Conservation (phyloP, 2,797 vertebrate genomes). For the Malurus leucopterus region DNA sequence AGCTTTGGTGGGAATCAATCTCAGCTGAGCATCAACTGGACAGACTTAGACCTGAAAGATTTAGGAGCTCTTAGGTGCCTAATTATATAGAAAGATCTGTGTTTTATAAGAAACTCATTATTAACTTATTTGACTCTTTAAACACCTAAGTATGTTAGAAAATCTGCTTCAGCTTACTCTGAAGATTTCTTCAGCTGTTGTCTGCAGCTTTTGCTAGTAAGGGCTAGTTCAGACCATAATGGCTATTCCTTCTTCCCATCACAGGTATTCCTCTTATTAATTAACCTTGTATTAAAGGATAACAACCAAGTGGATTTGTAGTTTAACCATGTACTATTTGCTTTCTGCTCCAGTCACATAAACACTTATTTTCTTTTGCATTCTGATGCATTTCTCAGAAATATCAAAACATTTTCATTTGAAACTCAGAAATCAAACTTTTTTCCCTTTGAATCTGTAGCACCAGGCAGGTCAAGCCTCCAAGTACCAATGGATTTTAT, state of each 20-base stretch:
- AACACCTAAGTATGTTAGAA: neutral
- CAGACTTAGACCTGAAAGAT: neutral
- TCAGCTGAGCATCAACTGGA: neutral
- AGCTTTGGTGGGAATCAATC: neutral
- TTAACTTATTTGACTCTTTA: neutral
- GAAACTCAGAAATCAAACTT: neutral
- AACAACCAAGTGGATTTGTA: neutral
- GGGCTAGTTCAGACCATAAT: neutral
- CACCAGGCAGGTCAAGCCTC: neutral
- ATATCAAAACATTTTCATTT: neutral
- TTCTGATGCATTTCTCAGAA: slow-evolving; percentile 1
- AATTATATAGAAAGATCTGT: neutral
- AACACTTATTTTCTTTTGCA: neutral
- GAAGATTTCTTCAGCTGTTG: neutral
- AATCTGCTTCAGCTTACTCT: neutral
- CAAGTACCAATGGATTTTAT: fast-evolving
- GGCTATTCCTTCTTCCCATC: neutral
- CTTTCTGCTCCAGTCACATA: neutral
- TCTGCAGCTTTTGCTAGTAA: neutral
- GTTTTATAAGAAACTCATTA: neutral
- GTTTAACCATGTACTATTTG: neutral
- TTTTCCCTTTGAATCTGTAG: neutral
- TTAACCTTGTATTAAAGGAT: neutral
- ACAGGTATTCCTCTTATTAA: neutral
- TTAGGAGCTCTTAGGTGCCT: neutral